These are phyloP conservation scores for Amphiprion ocellaris DNA, from an alignment of 2,113 vertebrate species.

Conservation along the genomic window DNA sequence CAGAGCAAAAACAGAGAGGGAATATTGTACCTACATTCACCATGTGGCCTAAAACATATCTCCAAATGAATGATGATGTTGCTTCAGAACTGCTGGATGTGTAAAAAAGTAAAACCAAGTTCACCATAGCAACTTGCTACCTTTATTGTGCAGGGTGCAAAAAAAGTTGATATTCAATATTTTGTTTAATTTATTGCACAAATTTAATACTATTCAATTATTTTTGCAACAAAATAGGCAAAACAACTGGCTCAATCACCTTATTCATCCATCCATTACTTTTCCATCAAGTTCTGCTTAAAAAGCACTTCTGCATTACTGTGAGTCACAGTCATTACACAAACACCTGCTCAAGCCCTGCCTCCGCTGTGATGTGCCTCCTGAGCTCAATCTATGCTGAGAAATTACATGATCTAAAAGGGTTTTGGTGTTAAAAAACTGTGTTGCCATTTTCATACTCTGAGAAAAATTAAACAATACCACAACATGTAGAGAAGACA, in stretches of 20 bases:
- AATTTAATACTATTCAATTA: neutral
- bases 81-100: neutral
- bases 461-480: conserved; percentile 11
- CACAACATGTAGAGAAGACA: conserved; percentile 6
- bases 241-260: conserved; percentile 4
- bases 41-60: neutral
- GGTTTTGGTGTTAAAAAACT: conserved; percentile 30
- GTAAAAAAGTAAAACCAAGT: neutral
- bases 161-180: neutral
- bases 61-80: neutral
- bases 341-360: conserved; percentile 24
- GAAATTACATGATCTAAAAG: conserved; percentile 51
- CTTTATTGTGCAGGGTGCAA: neutral
- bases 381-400: conserved; percentile 39
- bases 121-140: neutral
- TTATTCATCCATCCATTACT: conserved; percentile 13
- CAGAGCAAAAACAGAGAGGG: neutral
- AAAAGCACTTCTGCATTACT: conserved; percentile 43
- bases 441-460: conserved; percentile 19
- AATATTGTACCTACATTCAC: neutral
- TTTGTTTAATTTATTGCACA: neutral
- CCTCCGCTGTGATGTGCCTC: conserved; percentile 34
- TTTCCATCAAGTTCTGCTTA: conserved; percentile 11
- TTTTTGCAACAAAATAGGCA: neutral
- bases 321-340: conserved; percentile 42